phyloP scores from a whole-genome alignment of 1,140 invertebrate species.

The Bombus breviceps region DNA sequence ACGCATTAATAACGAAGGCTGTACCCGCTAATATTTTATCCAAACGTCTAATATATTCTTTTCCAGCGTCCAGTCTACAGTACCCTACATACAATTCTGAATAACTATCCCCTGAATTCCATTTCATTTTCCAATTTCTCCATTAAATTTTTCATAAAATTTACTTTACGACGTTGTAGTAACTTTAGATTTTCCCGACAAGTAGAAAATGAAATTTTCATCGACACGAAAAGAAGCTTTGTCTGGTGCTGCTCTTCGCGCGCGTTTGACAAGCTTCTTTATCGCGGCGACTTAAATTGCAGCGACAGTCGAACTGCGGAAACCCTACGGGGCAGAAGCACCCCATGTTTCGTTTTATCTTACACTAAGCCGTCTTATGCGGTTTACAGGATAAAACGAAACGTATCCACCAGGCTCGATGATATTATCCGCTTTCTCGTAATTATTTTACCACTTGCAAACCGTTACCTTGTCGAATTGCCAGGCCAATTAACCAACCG shows the following conservation, averaged over 20 bases:
- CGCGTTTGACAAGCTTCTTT: constrained; percentile 12
- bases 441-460: constrained; percentile 20
- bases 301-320: constrained; percentile 40
- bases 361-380: constrained; percentile 47
- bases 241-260: too few relatives aligned
- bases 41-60: too few relatives aligned
- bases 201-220: constrained; percentile 11
- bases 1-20: too few relatives aligned
- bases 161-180: too few relatives aligned
- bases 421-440: background rate
- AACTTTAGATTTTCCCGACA: background rate
- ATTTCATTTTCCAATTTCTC: too few relatives aligned
- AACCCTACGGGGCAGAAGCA: constrained; percentile 35
- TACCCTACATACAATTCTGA: too few relatives aligned
- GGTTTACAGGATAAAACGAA: constrained; percentile 49
- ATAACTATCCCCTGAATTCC: too few relatives aligned
- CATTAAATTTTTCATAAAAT: background rate
- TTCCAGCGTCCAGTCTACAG: too few relatives aligned
- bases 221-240: background rate
- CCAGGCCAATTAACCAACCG: background rate
- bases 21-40: too few relatives aligned
- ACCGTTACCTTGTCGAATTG: too few relatives aligned
- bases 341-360: constrained; percentile 53
- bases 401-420: constrained; percentile 20
- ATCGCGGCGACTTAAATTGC: constrained; percentile 30